These are phyloP conservation scores for Rattus rattus DNA, from an alignment of 2,113 vertebrate species.

Conservation along the genomic window DNA sequence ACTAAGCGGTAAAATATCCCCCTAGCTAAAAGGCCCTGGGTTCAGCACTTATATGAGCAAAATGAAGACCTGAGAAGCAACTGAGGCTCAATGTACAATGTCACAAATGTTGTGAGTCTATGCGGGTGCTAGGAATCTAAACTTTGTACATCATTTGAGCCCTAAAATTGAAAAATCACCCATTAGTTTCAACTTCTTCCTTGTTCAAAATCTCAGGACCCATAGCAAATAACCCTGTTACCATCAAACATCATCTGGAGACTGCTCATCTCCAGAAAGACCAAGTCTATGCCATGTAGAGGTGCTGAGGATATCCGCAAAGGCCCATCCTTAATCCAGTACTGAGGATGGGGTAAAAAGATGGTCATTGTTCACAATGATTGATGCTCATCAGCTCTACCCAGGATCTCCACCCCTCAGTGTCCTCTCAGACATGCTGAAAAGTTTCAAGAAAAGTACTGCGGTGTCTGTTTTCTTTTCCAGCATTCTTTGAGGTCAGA, in stretches of 20 bases:
- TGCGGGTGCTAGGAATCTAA: not conserved
- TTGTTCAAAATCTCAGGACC: not conserved
- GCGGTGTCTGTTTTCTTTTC: not conserved
- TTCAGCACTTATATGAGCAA: not conserved
- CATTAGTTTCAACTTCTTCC: not conserved
- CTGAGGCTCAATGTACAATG: not conserved
- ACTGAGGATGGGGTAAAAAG: not conserved
- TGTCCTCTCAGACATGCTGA: not conserved
- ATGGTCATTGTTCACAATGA: not conserved
- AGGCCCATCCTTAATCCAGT: not conserved
- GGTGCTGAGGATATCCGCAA: not conserved
- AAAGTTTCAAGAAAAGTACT: not conserved
- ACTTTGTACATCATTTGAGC: not conserved
- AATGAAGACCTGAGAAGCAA: not conserved
- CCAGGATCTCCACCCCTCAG: not conserved
- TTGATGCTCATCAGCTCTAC: not conserved
- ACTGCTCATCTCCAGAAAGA: not conserved
- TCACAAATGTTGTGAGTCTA: not conserved
- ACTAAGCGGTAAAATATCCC: not conserved
- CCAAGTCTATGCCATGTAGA: not conserved
- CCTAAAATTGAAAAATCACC: not conserved
- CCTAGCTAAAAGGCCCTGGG: not conserved
- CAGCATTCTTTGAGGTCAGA: constrained; percentile 15
- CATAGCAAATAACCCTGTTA: not conserved
- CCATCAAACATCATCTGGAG: not conserved